phyloP scores from a whole-genome alignment of 2,888 invertebrate species.

The Brassicogethes aeneus region DNA sequence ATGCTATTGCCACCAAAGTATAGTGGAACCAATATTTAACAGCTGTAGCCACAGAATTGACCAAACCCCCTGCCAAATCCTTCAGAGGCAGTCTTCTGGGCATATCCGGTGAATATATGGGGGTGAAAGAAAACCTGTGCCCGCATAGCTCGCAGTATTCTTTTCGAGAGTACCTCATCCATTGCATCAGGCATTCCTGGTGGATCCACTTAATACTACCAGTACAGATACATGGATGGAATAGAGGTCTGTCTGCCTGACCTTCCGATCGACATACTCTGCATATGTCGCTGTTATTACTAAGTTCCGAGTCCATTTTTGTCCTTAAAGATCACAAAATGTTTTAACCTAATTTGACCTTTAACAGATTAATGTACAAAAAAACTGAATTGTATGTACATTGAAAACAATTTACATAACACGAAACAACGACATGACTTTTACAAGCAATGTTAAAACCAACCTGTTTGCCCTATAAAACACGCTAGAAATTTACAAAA shows the following conservation, averaged over 20 bases:
- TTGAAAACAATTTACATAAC: too few relatives aligned
- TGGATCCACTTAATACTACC: constrained; percentile 99
- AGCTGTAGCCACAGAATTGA: constrained; percentile 83
- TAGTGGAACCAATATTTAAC: constrained; percentile 97
- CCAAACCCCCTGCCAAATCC: constrained; percentile 85
- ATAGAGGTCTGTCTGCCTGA: constrained; percentile 82
- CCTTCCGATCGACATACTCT: constrained; percentile 96
- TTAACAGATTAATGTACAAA: too few relatives aligned
- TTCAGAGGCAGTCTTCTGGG: constrained; percentile 90
- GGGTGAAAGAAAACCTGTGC: constrained; percentile 95
- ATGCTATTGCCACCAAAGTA: constrained; percentile 91
- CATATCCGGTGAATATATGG: constrained; percentile 99
- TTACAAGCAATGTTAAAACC: too few relatives aligned
- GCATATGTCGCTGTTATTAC: constrained; percentile 78
- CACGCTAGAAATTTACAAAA: too few relatives aligned
- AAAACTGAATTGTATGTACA: too few relatives aligned
- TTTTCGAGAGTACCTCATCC: constrained; percentile 98
- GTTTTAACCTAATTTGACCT: too few relatives aligned
- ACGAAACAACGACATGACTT: too few relatives aligned
- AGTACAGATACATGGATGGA: constrained; percentile 97
- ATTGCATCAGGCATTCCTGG: constrained; percentile 96
- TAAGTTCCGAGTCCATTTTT: constrained; percentile 42
- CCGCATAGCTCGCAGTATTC: constrained; percentile 98
- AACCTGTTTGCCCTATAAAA: too few relatives aligned
- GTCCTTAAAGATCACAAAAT: constrained; percentile 2